Conservation (phyloP, 2,113 vertebrate genomes). For the Apaloderma vittatum region DNA sequence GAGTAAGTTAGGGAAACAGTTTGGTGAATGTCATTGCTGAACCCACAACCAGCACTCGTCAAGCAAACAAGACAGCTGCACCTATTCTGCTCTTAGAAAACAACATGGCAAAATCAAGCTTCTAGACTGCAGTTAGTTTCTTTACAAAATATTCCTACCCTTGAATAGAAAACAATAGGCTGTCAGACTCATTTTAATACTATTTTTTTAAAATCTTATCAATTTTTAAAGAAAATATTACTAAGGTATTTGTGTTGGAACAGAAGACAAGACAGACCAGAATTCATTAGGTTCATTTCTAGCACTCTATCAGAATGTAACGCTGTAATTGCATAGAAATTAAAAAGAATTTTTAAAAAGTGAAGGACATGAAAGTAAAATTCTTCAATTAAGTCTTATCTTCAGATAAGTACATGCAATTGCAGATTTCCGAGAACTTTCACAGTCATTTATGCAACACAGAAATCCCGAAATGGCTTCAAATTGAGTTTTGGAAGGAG, state of each 20-base stretch:
- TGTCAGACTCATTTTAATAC: not conserved
- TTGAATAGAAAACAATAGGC: not conserved
- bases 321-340: not conserved
- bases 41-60: not conserved
- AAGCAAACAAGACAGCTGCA: not conserved
- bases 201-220: not conserved
- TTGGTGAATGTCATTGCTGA: not conserved
- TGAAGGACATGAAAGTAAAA: not conserved
- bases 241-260: not conserved
- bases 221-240: not conserved
- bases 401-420: not conserved
- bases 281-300: not conserved
- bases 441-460: not conserved
- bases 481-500: not conserved
- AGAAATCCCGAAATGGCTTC: conserved; percentile 6
- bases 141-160: not conserved
- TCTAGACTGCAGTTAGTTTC: not conserved
- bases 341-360: not conserved
- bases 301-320: not conserved
- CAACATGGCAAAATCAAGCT: not conserved
- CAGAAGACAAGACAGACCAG: not conserved
- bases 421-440: not conserved
- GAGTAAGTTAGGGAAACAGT: not conserved
- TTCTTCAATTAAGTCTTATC: not conserved
- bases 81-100: not conserved